Conservation (phyloP, 2,797 vertebrate species). For the Melanotaenia parkinsoni region DNA sequence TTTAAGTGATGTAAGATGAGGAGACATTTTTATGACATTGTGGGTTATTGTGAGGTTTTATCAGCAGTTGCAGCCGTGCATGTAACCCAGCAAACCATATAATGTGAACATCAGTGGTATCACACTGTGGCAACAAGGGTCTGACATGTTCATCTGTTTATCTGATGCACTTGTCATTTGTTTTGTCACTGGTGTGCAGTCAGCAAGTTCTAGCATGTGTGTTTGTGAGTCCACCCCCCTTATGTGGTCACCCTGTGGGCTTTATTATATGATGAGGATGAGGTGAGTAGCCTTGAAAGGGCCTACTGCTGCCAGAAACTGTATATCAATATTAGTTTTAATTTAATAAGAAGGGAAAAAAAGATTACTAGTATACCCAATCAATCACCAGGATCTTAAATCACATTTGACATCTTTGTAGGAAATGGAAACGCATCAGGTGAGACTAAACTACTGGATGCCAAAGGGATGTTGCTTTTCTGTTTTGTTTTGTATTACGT, state of each 20-base stretch:
- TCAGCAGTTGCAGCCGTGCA: conserved; percentile 4
- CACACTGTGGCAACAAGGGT: conserved; percentile 9
- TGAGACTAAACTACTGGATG: not conserved
- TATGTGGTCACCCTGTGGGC: conserved; percentile 39
- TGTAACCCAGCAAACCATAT: conserved; percentile 22
- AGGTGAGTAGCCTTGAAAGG: conserved; percentile 50
- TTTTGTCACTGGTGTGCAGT: conserved; percentile 33
- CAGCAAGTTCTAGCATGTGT: conserved; percentile 46
- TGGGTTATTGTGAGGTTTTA: conserved; percentile 15
- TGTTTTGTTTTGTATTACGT: no score
- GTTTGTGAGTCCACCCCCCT: conserved; percentile 25
- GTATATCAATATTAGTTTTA: conserved; percentile 43
- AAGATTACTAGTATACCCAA: conserved; percentile 43
- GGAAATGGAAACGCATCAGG: conserved; percentile 13
- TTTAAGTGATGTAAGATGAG: not conserved
- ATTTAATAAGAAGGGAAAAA: conserved; percentile 36
- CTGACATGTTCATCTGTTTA: conserved; percentile 61
- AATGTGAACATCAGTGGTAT: conserved; percentile 33
- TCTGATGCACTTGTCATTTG: conserved; percentile 49
- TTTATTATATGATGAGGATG: conserved; percentile 38
- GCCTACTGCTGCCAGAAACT: conserved; percentile 28
- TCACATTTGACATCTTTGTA: conserved; percentile 43
- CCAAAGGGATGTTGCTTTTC: not conserved
- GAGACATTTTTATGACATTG: conserved; percentile 31
- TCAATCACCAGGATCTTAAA: conserved; percentile 28